Evolutionary conservation across 37 sponge, comb jelly and placozoan species (phyloP).

Genomic region (Eunapius fragilis): DNA sequence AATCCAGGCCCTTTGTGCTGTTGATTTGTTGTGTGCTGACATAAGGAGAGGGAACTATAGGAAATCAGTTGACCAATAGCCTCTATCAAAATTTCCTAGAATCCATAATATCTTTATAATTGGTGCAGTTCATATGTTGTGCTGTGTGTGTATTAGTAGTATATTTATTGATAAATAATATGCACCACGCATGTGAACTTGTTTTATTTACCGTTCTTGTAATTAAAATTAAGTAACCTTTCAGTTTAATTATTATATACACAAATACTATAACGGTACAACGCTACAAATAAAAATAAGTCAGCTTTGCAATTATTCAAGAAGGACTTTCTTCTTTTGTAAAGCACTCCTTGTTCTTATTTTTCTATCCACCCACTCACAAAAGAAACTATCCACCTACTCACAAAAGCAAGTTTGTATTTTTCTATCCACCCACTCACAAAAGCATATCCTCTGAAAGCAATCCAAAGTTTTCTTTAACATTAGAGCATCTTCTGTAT

Average conservation of each 20-base stretch:
- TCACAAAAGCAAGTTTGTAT: slow-evolving; percentile 18
- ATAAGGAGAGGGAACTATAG: slow-evolving; percentile 9
- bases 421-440: slow-evolving; percentile 15
- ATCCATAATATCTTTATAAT: neutral
- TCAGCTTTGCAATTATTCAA: neutral
- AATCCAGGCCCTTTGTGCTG: slow-evolving; percentile 28
- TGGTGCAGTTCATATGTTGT: neutral
- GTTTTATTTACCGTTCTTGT: too few species aligned
- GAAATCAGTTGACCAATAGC: neutral
- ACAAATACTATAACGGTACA: too few species aligned
- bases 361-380: slow-evolving; percentile 19
- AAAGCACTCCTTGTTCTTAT: neutral
- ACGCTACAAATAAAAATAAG: too few species aligned
- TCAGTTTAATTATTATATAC: too few species aligned
- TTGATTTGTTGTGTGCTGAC: slow-evolving; percentile 13
- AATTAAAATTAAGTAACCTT: too few species aligned
- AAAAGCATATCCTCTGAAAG: slow-evolving; percentile 9
- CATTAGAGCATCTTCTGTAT: slow-evolving; percentile 1
- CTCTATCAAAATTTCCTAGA: neutral
- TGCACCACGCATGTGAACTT: too few species aligned
- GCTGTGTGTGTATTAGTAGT: neutral
- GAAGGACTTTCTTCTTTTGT: slow-evolving; percentile 14
- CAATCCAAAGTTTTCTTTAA: slow-evolving; percentile 8
- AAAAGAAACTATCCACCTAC: slow-evolving; percentile 7
- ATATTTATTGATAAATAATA: too few species aligned